Percentiles rank a stretch among this genome's conserved stretches.
These are phyloP conservation scores for Rugalucina vietnamica DNA, from an alignment of 2,888 invertebrate species.

Conservation along the genomic window DNA sequence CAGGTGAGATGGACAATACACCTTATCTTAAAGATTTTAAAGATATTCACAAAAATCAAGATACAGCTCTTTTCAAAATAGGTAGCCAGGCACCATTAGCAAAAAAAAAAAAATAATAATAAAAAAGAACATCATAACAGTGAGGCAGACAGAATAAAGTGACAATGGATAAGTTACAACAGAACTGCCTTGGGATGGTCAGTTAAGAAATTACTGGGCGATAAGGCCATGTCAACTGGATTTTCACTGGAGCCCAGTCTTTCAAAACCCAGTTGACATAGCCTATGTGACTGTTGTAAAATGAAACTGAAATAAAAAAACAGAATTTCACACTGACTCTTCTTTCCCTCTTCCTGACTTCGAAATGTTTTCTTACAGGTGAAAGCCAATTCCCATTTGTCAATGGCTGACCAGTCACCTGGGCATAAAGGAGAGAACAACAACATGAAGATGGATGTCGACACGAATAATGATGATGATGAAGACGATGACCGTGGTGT, in stretches of 20 bases:
- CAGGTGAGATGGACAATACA: no score
- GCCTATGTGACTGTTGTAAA: no score
- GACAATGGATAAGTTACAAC: no score
- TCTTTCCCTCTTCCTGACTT: neutral
- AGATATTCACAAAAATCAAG: no score
- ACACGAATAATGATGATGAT: neutral
- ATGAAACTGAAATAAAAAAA: neutral
- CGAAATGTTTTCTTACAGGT: neutral
- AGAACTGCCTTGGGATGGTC: no score
- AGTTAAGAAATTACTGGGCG: neutral
- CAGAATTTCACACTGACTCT: neutral
- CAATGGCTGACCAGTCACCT: neutral
- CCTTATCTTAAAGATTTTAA: no score
- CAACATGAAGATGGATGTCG: neutral
- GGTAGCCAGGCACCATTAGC: no score
- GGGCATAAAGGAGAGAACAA: neutral
- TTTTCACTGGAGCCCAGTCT: neutral
- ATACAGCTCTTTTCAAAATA: no score
- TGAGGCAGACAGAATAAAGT: no score
- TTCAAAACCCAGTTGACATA: neutral
- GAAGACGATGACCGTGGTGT: neutral
- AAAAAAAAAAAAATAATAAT: no score
- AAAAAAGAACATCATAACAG: no score
- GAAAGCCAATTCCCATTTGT: neutral
- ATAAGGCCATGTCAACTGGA: neutral